A percentile compares a stretch with the other conserved stretches of the same genome.
phyloP scores from a whole-genome alignment of 1,140 invertebrate genomes.

The Agraylea sexmaculata region DNA sequence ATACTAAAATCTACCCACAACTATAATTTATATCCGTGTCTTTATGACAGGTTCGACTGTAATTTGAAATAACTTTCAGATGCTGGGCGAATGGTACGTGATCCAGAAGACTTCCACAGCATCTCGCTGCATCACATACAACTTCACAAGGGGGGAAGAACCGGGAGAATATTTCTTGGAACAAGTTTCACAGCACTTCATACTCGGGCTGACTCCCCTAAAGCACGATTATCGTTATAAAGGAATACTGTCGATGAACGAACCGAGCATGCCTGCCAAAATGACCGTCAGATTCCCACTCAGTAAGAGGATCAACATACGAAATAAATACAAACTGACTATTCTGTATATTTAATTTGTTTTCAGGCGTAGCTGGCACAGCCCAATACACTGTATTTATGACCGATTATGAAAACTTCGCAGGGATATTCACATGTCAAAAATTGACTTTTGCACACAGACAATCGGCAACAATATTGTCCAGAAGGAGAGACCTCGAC shows the following conservation, averaged over 20 bases:
- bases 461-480: conserved; percentile 66
- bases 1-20: no score
- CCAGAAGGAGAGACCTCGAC: conserved; percentile 54
- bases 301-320: conserved; percentile 48
- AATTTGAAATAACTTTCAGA: conserved; percentile 36
- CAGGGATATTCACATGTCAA: conserved; percentile 70
- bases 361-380: conserved; percentile 57
- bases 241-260: conserved; percentile 52
- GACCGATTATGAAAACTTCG: conserved; percentile 65
- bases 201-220: conserved; percentile 52
- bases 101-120: conserved; percentile 73
- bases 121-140: conserved; percentile 66
- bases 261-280: conserved; percentile 50
- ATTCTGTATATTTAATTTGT: conserved; percentile 9
- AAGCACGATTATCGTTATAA: conserved; percentile 65
- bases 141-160: conserved; percentile 57
- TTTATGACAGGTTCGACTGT: background rate
- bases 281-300: conserved; percentile 68
- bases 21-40: no score
- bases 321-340: background rate
- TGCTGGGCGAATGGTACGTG: conserved; percentile 70
- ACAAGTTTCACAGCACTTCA: conserved; percentile 62
- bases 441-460: conserved; percentile 59
- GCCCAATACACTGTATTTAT: conserved; percentile 60
- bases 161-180: conserved; percentile 55